Evolutionary conservation across 2,888 invertebrate species (phyloP).

Genomic region (Cosmia trapezina): DNA sequence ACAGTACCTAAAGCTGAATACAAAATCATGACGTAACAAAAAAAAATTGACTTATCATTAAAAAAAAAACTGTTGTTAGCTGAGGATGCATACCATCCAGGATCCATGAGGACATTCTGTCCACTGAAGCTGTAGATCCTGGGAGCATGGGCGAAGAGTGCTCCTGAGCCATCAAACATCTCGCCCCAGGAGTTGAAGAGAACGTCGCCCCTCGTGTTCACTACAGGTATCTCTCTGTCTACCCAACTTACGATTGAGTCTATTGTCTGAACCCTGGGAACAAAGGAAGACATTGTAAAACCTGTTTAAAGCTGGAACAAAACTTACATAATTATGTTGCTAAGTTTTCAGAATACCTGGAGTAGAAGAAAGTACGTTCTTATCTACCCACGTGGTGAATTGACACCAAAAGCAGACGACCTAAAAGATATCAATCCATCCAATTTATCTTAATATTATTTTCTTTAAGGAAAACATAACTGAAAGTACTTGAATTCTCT

Average conservation of each 20-base stretch:
- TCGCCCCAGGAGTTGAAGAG: slow-evolving; percentile 98
- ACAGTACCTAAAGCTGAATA: neutral
- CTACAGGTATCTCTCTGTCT: slow-evolving; percentile 97
- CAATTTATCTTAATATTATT: neutral
- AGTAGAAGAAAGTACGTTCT: neutral
- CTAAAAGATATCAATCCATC: neutral
- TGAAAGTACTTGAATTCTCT: neutral
- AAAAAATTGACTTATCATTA: neutral
- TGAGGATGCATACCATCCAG: slow-evolving; percentile 93
- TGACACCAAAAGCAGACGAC: neutral
- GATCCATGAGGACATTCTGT: slow-evolving; percentile 96
- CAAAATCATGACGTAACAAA: neutral
- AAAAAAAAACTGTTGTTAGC: neutral
- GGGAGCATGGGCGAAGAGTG: slow-evolving; percentile 95
- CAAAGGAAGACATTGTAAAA: slow-evolving; percentile 1
- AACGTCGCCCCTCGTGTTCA: slow-evolving; percentile 96
- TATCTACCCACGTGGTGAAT: neutral
- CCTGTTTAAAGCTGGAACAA: neutral
- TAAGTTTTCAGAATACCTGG: no score
- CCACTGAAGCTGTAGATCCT: slow-evolving; percentile 98
- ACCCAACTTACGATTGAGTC: slow-evolving; percentile 97
- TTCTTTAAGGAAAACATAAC: neutral
- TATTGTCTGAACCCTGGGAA: slow-evolving; percentile 95
- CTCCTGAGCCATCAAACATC: slow-evolving; percentile 97
- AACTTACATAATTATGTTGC: neutral